These are phyloP conservation scores for Scomber japonicus DNA, from an alignment of 2,113 vertebrate genomes.

Conservation along the genomic window DNA sequence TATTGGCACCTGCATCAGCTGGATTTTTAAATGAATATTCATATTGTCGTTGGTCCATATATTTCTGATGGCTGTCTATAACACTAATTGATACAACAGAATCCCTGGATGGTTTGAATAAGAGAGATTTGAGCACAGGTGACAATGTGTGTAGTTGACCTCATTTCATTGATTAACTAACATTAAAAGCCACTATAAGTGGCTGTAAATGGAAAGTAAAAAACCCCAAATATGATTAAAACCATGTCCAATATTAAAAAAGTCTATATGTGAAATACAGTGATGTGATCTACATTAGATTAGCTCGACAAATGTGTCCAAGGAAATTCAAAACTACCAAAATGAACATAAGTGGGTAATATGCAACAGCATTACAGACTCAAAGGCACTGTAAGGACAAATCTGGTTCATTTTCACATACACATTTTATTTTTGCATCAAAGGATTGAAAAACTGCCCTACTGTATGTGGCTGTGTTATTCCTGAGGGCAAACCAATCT, in stretches of 20 bases:
- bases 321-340: not conserved
- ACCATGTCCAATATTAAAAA: not conserved
- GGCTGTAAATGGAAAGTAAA: no score
- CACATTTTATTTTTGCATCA: slow-evolving; percentile 87
- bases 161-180: no score
- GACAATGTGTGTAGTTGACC: no score
- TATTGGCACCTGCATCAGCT: not conserved
- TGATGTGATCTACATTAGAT: no score
- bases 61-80: no score
- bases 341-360: not conserved
- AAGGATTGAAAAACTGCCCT: slow-evolving; percentile 81
- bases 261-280: no score
- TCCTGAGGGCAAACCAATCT: slow-evolving; percentile 85
- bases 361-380: slow-evolving; percentile 36
- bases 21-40: not conserved
- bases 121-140: no score
- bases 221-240: no score
- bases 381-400: slow-evolving; percentile 26
- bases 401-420: slow-evolving; percentile 79
- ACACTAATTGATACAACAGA: not conserved
- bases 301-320: no score
- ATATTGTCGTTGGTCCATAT: not conserved
- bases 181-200: no score
- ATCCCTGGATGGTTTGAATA: not conserved
- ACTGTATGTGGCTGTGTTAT: slow-evolving; percentile 81